Percentiles rank a stretch among this genome's conserved stretches.
Conservation (phyloP, 2,113 vertebrate species). For the Cinclus mexicanus region DNA sequence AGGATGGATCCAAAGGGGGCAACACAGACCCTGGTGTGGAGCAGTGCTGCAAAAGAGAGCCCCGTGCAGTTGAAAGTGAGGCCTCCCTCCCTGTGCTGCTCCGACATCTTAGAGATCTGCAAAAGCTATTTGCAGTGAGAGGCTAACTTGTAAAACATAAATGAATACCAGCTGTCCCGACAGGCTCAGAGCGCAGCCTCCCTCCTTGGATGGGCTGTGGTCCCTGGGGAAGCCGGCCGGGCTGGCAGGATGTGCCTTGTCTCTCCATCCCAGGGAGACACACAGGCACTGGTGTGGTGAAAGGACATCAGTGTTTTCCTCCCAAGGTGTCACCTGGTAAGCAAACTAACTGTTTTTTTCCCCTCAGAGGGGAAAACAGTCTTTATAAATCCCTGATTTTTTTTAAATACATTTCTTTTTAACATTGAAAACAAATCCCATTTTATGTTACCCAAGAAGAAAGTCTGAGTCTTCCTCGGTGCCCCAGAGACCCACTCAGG, state of each 20-base stretch:
- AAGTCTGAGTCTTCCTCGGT: background rate
- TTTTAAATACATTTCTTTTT: background rate
- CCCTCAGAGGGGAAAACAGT: background rate
- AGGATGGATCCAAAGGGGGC: fast-evolving
- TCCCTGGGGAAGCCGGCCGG: background rate
- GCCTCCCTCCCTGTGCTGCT: background rate
- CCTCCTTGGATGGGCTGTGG: slow-evolving; percentile 13
- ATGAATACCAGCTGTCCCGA: slow-evolving; percentile 77
- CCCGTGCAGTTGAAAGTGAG: background rate
- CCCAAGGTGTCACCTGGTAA: background rate
- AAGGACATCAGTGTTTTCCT: slow-evolving; percentile 9
- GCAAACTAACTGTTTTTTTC: background rate
- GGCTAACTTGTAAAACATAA: slow-evolving; percentile 75
- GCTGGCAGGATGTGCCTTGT: background rate
- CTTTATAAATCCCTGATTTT: background rate
- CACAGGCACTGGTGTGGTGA: background rate
- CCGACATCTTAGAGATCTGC: slow-evolving; percentile 58
- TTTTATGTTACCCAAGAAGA: background rate
- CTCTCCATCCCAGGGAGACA: background rate
- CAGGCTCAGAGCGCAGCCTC: background rate
- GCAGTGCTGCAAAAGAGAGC: background rate
- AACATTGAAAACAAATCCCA: background rate
- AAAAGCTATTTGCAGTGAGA: slow-evolving; percentile 75
- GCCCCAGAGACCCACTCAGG: background rate
- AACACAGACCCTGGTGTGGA: background rate